phyloP scores from a whole-genome alignment of 1,140 invertebrate species.

The Lordiphosa clarofinis region DNA sequence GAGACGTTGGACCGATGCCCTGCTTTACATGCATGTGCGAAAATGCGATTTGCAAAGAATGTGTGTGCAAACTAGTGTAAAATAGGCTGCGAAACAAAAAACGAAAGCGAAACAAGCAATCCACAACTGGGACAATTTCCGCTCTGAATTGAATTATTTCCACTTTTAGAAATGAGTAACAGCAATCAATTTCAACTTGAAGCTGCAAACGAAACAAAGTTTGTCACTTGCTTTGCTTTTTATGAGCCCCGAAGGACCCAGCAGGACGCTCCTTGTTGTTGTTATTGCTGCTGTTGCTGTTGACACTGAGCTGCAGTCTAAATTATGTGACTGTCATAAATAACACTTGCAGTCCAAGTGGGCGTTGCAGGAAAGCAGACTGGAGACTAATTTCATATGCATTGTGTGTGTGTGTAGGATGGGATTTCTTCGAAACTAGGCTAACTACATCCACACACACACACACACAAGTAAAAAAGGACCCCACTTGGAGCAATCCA shows the following conservation, averaged over 20 bases:
- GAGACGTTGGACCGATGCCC: constrained; percentile 37
- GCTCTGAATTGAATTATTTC: constrained; percentile 29
- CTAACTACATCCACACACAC: constrained; percentile 38
- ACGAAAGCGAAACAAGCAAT: constrained; percentile 29
- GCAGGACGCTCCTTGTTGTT: constrained; percentile 14
- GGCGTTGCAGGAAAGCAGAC: constrained; percentile 21
- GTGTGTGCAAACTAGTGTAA: constrained; percentile 8
- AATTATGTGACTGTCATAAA: constrained; percentile 64
- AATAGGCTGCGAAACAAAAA: background rate
- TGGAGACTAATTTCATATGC: constrained; percentile 55
- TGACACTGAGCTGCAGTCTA: constrained; percentile 49
- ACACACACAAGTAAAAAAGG: constrained; percentile 7
- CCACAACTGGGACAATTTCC: constrained; percentile 31
- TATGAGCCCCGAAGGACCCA: constrained; percentile 46
- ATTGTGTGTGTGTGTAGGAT: constrained; percentile 25
- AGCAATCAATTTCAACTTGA: constrained; percentile 7
- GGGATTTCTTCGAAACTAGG: constrained; percentile 32
- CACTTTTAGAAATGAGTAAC: background rate
- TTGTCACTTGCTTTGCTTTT: constrained; percentile 40
- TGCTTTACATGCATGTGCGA: constrained; percentile 47
- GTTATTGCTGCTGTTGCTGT: constrained; percentile 1
- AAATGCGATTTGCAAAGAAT: constrained; percentile 52
- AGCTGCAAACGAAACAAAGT: constrained; percentile 15
- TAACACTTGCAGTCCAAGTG: constrained; percentile 44
- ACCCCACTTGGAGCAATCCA: constrained; percentile 33